A percentile compares a stretch with the other conserved stretches of the same genome.
Evolutionary conservation across 2,888 invertebrate species (phyloP).

Genomic region (Eupithecia subfuscata): DNA sequence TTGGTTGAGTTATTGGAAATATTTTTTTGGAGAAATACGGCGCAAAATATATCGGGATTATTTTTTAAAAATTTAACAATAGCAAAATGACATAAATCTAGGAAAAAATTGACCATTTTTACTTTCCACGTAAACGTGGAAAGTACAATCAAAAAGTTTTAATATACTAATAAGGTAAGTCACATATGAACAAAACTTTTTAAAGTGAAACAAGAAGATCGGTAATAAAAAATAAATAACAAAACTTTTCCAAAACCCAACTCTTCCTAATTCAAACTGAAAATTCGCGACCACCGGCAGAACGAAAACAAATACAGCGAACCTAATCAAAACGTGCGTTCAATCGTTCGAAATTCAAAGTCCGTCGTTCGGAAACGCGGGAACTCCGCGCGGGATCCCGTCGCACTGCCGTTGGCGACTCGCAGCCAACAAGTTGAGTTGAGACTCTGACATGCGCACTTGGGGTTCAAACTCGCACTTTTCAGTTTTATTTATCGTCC

Average conservation of each 20-base stretch:
- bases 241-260: conserved; percentile 27
- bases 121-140: too few relatives aligned
- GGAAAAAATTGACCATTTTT: background rate
- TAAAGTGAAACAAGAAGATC: background rate
- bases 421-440: conserved; percentile 81
- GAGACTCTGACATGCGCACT: conserved; percentile 77
- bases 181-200: background rate
- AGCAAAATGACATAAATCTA: background rate
- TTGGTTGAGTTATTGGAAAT: background rate
- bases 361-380: conserved; percentile 58
- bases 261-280: conserved; percentile 26
- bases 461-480: conserved; percentile 46
- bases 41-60: background rate
- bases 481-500: conserved; percentile 44
- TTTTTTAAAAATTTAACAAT: background rate
- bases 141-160: background rate
- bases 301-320: conserved; percentile 38
- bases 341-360: conserved; percentile 52
- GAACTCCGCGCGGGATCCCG: conserved; percentile 65
- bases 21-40: background rate
- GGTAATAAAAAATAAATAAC: conserved; percentile 8
- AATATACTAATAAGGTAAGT: background rate
- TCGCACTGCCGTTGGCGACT: conserved; percentile 76
- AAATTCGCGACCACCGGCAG: conserved; percentile 11
- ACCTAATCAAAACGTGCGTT: conserved; percentile 43